Evolutionary conservation across 2,888 invertebrate species (phyloP), one percentile per base, ranked within the genome.

Genomic region (Sphaeridia pumilis): DNA sequence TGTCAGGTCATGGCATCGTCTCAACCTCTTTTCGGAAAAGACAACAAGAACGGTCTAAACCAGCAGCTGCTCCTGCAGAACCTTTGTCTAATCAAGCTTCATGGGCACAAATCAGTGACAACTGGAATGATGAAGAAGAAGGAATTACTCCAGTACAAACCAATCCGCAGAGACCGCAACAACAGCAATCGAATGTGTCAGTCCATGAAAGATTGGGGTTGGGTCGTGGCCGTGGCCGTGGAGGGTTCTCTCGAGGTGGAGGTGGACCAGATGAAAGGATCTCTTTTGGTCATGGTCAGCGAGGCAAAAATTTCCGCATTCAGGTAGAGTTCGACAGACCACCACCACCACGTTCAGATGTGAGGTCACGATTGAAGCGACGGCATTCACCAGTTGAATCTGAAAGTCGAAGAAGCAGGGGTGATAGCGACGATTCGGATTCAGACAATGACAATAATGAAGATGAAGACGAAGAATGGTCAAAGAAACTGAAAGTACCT

Each of bases 101-200:
- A 7, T 84, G 84, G 84, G 82, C 82, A 44, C 76, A 76, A 66
- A 71, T 84, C 41, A 83, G 83, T 44, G 75, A 76, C 66, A 78
- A 77, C 54, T 84, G 84, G 84, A 65, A 67, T 41, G 63, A 65
- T 21, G 66, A 67, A 52, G 69, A 68, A 43, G 31, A 49, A 31
- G 45, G 55, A 17, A 34, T 46, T 17, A 21, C 47, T 12, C 27
- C 26, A 1, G 48, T 41, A n/a, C 49, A 51, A 26, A 36, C 46
- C 4, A 21, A 26, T n/a, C 46, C 42, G 12, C 22, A 26, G 2
- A 10, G 34, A 7, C 36, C 46, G 12, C 7, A 17, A 12, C 10
- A 38, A 17, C 20, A 20, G 38, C 12, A 14, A 5, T 7, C 7
- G 10, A 17, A 38, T 38, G 17, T 14, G 12, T 20, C 38, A 17